Evolutionary conservation across 2,888 invertebrate genomes (phyloP).

Genomic region (Chloroclysta siterata): DNA sequence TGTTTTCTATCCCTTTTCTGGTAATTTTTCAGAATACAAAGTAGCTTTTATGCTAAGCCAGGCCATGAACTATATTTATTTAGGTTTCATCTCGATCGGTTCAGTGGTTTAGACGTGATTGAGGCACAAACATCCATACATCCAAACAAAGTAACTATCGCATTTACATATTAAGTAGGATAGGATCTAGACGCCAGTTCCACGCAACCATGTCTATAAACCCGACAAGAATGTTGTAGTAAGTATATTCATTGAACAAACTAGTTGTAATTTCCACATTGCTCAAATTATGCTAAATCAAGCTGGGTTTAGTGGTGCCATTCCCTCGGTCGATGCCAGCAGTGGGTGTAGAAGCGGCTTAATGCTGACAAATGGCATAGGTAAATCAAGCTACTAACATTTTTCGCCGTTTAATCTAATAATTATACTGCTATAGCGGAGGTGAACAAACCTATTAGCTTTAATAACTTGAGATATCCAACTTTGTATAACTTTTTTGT

Average conservation of each 20-base stretch:
- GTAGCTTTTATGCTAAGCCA: too few species aligned
- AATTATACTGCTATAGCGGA: conserved; percentile 46
- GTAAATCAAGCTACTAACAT: conserved; percentile 62
- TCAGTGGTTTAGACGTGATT: too few species aligned
- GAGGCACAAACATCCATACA: too few species aligned
- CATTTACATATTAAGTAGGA: too few species aligned
- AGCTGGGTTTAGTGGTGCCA: not conserved
- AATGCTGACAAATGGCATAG: conserved; percentile 63
- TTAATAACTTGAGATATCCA: not conserved
- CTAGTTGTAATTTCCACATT: not conserved
- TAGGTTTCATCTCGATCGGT: too few species aligned
- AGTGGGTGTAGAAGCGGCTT: conserved; percentile 33
- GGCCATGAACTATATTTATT: too few species aligned
- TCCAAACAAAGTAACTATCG: too few species aligned
- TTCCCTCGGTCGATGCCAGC: not conserved
- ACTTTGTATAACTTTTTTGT: not conserved
- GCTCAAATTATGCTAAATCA: not conserved
- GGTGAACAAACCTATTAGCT: conserved; percentile 13
- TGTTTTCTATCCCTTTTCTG: too few species aligned
- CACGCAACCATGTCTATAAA: not conserved
- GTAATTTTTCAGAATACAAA: too few species aligned
- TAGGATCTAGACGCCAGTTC: not conserved
- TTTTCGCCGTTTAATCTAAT: conserved; percentile 54
- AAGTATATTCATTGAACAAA: too few species aligned
- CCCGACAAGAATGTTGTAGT: too few species aligned